Conservation (phyloP, 2,888 invertebrate species). For the Cephus pulcher region DNA sequence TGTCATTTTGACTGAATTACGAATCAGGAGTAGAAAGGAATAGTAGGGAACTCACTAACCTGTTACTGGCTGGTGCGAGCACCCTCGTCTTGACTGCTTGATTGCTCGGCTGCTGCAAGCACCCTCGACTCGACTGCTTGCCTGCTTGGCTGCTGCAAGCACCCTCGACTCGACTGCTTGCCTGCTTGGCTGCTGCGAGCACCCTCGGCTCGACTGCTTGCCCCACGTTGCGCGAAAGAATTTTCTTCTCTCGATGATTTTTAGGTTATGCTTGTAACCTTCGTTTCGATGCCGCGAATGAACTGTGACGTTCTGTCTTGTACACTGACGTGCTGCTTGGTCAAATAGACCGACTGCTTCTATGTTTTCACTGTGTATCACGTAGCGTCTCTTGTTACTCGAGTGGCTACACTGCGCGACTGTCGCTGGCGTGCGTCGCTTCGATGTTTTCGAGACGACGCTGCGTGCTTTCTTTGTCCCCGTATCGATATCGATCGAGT, state of each 20-base stretch:
- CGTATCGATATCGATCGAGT: not conserved
- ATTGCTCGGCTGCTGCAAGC: not conserved
- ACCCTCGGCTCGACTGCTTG: not conserved
- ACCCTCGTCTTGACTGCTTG: constrained; percentile 11
- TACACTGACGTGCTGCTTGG: not conserved
- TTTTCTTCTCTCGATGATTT: not conserved
- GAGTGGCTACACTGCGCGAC: not conserved
- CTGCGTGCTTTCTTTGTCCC: not conserved
- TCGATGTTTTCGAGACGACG: not conserved
- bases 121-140: not conserved
- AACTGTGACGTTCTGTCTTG: not conserved
- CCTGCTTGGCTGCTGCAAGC: too few relatives aligned
- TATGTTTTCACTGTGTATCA: too few relatives aligned
- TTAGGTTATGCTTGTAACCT: not conserved
- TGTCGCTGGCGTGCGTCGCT: not conserved
- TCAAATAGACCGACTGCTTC: not conserved
- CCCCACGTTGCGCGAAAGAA: constrained; percentile 14
- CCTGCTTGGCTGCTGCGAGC: too few relatives aligned
- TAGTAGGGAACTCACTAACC: constrained; percentile 24
- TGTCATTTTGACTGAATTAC: constrained; percentile 19
- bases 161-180: too few relatives aligned
- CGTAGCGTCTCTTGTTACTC: too few relatives aligned
- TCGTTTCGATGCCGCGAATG: not conserved
- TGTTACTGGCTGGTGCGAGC: not conserved
- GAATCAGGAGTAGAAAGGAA: constrained; percentile 21